Percentiles rank a stretch among this genome's conserved stretches.
These are phyloP conservation scores for Protobothrops flavoviridis DNA, from an alignment of 2,113 vertebrate genomes.

Conservation along the genomic window DNA sequence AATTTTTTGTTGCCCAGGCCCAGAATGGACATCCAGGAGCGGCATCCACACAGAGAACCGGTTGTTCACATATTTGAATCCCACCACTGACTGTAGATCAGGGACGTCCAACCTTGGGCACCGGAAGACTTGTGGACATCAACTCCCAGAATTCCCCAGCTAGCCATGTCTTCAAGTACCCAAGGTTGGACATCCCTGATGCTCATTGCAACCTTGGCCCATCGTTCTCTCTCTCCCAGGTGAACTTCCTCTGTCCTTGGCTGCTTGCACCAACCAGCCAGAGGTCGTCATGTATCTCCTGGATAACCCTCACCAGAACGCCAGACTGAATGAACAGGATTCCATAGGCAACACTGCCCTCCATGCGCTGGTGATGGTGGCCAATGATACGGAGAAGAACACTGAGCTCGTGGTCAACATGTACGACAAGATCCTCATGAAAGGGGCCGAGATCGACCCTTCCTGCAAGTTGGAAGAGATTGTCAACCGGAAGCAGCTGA, in stretches of 20 bases:
- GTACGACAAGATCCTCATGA: constrained; percentile 82
- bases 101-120: neutral
- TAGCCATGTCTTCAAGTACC: neutral
- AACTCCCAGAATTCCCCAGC: neutral
- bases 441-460: constrained; percentile 67
- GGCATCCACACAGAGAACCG: too few relatives aligned
- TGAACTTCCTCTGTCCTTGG: constrained; percentile 90
- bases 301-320: constrained; percentile 73
- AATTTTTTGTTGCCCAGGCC: too few relatives aligned
- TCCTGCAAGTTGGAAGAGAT: constrained; percentile 78
- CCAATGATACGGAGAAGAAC: constrained; percentile 82
- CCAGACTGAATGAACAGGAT: constrained; percentile 72
- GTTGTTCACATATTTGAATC: too few relatives aligned
- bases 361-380: constrained; percentile 86
- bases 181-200: neutral
- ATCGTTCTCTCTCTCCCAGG: constrained; percentile 66
- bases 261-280: constrained; percentile 91
- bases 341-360: constrained; percentile 87
- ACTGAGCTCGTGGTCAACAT: constrained; percentile 79
- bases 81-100: too few relatives aligned
- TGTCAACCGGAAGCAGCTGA: constrained; percentile 78
- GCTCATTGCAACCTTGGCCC: accelerated
- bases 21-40: too few relatives aligned
- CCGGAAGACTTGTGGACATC: neutral
- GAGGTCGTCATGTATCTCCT: constrained; percentile 84